Evolutionary conservation across 2,797 vertebrate species (phyloP), one percentile per base, ranked within the genome.

Genomic region (Danionella dracula): DNA sequence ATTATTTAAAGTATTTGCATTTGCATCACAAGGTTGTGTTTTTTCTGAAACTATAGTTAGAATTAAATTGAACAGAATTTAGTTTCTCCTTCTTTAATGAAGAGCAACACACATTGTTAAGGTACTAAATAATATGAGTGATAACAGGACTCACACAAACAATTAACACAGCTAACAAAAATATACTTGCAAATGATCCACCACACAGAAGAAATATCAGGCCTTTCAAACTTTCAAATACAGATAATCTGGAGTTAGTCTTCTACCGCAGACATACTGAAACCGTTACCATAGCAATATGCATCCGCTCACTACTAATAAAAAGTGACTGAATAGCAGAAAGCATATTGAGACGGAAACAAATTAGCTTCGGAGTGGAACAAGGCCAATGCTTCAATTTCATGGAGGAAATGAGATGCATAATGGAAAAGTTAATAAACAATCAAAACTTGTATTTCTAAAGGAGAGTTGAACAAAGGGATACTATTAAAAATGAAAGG

Each of bases 211-310:
- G 12, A 40, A 2, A 29, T 21, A 9, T 41, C 13, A 5, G 7
- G 15, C 12, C 35, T 27, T 16, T 57, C 23, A 42, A 57, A 31
- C 15, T 21, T 20, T 10, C 12, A n/a, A n/a, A n/a, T n/a, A n/a
- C n/a, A n/a, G n/a, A n/a, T n/a, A n/a, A n/a, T n/a, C n/a, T n/a
- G n/a, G n/a, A n/a, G n/a, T n/a, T n/a, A n/a, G n/a, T n/a, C n/a
- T n/a, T n/a, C n/a, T 3, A 27, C 46, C 13, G 46, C 35, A 8
- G 40, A 62, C 5, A 41, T 40, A 41, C 38, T 50, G 29, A 45
- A 34, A 40, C 16, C 6, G 58, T 62, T 50, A 41, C 59, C 59
- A 62, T 62, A 41, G 46, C 35, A 38, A 62, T 62, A 51, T 21
- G 27, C 59, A 50, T 40, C 31, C 31, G 32, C 21, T 13, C 46